A percentile compares a stretch with the other conserved stretches of the same genome.
Conservation (phyloP, 2,888 invertebrate genomes). For the Sinopyrophorus schimmeli region DNA sequence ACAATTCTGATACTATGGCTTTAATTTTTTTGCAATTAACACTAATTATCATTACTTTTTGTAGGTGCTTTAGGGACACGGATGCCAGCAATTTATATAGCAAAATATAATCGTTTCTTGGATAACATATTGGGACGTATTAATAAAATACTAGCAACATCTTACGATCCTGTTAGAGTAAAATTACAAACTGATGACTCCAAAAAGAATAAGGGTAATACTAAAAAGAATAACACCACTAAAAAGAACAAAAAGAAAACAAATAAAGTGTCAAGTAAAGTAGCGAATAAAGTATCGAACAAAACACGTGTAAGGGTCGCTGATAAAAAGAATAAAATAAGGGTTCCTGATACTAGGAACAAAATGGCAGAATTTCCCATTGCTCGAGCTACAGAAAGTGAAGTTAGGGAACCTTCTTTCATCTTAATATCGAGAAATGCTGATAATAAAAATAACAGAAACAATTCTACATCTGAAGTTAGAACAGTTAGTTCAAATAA, state of each 20-base stretch:
- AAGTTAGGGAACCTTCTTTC: slow-evolving; percentile 49
- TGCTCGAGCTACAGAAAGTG: slow-evolving; percentile 45
- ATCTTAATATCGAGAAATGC: slow-evolving; percentile 50
- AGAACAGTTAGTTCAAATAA: slow-evolving; percentile 36
- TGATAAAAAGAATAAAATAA: slow-evolving; percentile 18
- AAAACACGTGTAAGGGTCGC: no score
- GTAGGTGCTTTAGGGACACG: slow-evolving; percentile 38
- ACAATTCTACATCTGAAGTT: slow-evolving; percentile 34
- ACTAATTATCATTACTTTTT: no score
- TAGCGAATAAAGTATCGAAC: slow-evolving; percentile 29
- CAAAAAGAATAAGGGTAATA: slow-evolving; percentile 54
- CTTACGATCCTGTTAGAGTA: slow-evolving; percentile 85
- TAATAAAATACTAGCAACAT: slow-evolving; percentile 76
- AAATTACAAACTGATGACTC: slow-evolving; percentile 63
- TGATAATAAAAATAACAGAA: slow-evolving; percentile 33
- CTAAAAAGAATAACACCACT: no score
- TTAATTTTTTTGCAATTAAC: no score
- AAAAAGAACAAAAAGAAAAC: slow-evolving; percentile 32
- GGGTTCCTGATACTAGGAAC: slow-evolving; percentile 36
- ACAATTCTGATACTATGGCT: no score
- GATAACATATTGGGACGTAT: slow-evolving; percentile 81
- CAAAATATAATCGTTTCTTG: slow-evolving; percentile 83
- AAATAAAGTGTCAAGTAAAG: slow-evolving; percentile 16
- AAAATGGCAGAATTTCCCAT: slow-evolving; percentile 52
- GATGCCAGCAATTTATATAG: slow-evolving; percentile 72